A percentile compares a stretch with the other conserved stretches of the same genome.
Conservation (phyloP, 2,797 vertebrate genomes). For the Falco naumanni region DNA sequence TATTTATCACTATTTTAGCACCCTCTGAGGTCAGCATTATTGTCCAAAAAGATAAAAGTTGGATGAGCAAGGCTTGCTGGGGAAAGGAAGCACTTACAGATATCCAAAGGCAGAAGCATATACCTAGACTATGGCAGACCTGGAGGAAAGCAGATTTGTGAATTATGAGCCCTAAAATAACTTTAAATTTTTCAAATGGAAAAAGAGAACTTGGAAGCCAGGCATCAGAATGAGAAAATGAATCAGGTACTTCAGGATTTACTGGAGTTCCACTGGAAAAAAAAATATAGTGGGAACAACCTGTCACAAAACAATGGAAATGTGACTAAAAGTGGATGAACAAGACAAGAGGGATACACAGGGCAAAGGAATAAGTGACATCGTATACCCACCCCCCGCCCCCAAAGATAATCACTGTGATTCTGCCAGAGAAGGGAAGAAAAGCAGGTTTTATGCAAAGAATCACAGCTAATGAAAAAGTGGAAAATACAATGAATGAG, state of each 20-base stretch:
- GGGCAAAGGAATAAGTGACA: not conserved
- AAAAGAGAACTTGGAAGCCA: not conserved
- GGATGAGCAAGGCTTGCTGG: not conserved
- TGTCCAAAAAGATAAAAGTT: not conserved
- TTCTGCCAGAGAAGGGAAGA: not conserved
- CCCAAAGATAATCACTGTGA: not conserved
- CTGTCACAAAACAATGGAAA: not conserved
- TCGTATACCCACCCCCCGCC: accelerated
- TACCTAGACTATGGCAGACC: not conserved
- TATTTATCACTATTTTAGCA: not conserved
- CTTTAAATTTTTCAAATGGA: not conserved
- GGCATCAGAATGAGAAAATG: not conserved
- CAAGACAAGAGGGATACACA: not conserved
- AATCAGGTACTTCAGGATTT: not conserved
- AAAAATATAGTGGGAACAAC: not conserved
- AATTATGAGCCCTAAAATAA: not conserved
- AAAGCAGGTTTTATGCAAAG: not conserved
- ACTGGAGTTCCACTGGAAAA: not conserved
- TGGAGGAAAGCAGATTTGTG: not conserved
- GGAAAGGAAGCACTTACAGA: not conserved
- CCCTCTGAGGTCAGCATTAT: not conserved
- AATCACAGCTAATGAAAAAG: not conserved
- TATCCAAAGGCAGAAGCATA: not conserved
- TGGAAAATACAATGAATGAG: not conserved
- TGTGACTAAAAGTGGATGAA: not conserved